Conservation (phyloP, 2,797 vertebrate genomes). For the Epinephelus coioides region DNA sequence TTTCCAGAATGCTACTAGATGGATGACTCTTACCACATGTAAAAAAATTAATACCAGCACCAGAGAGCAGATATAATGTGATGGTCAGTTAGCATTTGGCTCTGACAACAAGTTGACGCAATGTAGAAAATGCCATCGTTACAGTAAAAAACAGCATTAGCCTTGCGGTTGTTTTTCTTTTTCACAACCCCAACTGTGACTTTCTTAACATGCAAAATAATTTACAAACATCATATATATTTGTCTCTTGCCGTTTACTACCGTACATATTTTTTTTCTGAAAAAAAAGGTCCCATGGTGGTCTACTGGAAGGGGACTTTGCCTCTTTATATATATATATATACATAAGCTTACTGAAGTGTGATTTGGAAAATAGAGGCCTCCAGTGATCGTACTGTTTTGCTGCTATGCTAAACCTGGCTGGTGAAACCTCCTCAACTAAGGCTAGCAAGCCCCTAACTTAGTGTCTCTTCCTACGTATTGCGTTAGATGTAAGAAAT, state of each 20-base stretch:
- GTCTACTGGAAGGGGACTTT: too few relatives aligned
- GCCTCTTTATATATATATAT: neutral
- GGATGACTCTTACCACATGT: neutral
- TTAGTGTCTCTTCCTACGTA: too few relatives aligned
- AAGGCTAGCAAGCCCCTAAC: too few relatives aligned
- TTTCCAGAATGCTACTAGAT: constrained; percentile 17
- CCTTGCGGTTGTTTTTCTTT: too few relatives aligned
- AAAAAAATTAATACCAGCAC: neutral
- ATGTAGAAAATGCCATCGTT: neutral
- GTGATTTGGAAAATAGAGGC: neutral
- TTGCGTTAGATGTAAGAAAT: too few relatives aligned
- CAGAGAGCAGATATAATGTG: neutral
- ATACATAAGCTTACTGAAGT: neutral
- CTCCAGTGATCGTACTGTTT: neutral
- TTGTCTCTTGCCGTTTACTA: too few relatives aligned
- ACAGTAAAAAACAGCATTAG: neutral
- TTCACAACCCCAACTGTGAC: neutral
- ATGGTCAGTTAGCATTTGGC: neutral
- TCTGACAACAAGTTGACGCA: neutral
- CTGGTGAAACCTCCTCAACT: too few relatives aligned
- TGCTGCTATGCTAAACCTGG: too few relatives aligned
- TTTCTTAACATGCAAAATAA: neutral
- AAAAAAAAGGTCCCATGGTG: too few relatives aligned
- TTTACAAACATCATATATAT: too few relatives aligned
- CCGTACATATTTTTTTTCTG: too few relatives aligned